phyloP scores from a whole-genome alignment of 2,888 invertebrate species.

The Andrena camellia region DNA sequence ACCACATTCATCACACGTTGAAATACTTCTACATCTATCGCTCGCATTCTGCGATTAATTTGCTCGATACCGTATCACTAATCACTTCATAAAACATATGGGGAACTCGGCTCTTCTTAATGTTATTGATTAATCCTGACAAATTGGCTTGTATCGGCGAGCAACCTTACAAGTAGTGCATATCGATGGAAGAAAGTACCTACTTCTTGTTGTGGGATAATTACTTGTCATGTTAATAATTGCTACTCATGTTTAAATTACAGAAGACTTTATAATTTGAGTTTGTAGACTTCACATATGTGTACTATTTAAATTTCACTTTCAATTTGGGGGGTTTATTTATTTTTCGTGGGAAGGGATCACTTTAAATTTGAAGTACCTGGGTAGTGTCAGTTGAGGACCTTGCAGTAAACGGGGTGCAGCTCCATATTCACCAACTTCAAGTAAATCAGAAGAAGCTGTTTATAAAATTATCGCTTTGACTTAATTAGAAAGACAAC shows the following conservation, averaged over 20 bases:
- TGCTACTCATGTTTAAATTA: background rate
- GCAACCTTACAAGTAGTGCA: no score
- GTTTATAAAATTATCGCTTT: no score
- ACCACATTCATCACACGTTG: background rate
- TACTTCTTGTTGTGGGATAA: background rate
- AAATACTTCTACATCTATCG: background rate
- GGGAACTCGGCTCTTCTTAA: background rate
- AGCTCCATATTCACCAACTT: no score
- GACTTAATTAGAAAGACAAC: no score
- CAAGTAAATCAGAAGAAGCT: no score
- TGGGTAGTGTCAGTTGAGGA: no score
- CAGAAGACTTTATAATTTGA: background rate
- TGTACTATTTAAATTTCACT: background rate
- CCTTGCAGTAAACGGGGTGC: no score
- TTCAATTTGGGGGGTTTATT: background rate
- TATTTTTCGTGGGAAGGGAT: no score
- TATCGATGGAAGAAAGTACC: no score
- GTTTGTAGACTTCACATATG: background rate
- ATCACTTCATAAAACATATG: background rate
- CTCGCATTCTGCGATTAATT: background rate
- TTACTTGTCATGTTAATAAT: background rate
- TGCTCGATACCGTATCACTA: background rate
- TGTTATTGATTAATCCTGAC: background rate
- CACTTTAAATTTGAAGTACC: background rate
- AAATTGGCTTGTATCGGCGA: no score